Base-by-base conservation (phyloP, 1,140 invertebrate species). In the Leptinotarsa lineolata region DNA sequence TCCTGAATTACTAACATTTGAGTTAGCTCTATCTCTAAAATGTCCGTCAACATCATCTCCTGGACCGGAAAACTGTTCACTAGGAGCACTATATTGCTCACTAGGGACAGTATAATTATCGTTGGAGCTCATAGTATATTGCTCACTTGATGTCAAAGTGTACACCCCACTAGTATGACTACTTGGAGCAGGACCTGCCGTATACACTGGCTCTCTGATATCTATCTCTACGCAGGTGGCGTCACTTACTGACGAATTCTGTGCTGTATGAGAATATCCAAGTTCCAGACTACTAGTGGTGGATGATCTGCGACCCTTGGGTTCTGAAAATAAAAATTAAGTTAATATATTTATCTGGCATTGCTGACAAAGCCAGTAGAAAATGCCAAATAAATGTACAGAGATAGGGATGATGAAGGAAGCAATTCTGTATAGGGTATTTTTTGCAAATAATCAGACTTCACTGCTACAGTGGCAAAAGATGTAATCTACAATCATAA, bases 91-190 rank as follows among this genome's bases (percentile, higher is more conserved):
- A 63, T 79, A 81, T 65, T 82, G 86, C 66, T 83, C 80, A 67
- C 86, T 86, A 46, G 77, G 72, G 39, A 66, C 77, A 54, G 48
- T 54, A 30, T 63, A 63, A 24, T 77, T 74, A 70, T 78, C 79
- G 48, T 74, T 75, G 3, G 77, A 77, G 63, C 76, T 81, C 16
- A 77, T 59, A 4, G 81, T 81, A 59, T 82, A 83, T 65, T 83
- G 87, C 79, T 92, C 91, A 74, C 91, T 93, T 77, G 91, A 92
- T 45, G 88, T 88, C 83, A 93, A 87, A 0, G 92, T 93, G 74
- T 93, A 93, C 1, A 93, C 91, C 0, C 92, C 92, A 74, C 91
- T 93, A 0, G 92, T 93, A 81, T 93, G 92, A 67, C 92, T 93
- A 6, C 89, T 90, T 3, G 89, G 88, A 20, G 84, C 85, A 61